phyloP scores from a whole-genome alignment of 2,113 vertebrate genomes.

The Echinops telfairi region DNA sequence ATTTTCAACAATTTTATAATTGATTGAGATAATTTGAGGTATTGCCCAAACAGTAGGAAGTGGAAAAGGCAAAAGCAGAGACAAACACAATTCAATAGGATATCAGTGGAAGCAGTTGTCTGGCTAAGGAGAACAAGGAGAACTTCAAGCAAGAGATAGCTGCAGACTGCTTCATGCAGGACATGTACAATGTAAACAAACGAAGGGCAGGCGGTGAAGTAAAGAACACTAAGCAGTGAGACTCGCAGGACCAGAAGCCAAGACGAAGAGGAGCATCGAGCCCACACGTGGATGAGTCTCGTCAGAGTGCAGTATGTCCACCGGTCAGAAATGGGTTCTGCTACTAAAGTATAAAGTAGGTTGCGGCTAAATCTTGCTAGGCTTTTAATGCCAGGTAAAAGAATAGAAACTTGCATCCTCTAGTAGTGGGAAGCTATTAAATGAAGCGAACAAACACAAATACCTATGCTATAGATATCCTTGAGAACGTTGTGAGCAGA shows the following conservation, averaged over 20 bases:
- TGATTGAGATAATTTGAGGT: background rate
- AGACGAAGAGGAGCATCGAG: background rate
- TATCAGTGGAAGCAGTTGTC: background rate
- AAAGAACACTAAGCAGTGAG: background rate
- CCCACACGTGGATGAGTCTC: background rate
- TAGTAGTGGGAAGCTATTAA: background rate
- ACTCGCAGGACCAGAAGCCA: background rate
- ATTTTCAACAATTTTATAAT: background rate
- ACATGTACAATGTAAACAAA: background rate
- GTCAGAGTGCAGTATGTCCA: background rate
- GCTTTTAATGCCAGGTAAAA: background rate
- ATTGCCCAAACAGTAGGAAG: background rate
- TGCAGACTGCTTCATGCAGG: background rate
- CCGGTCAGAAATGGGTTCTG: background rate
- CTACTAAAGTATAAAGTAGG: background rate
- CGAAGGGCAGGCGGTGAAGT: background rate
- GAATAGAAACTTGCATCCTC: background rate
- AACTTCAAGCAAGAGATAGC: background rate
- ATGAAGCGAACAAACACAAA: background rate
- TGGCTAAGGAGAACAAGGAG: background rate
- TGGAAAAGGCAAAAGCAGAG: background rate
- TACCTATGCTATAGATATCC: background rate
- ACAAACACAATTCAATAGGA: background rate
- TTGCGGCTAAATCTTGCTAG: background rate
- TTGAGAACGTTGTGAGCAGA: constrained; percentile 51